Conservation (phyloP, 2,113 vertebrate species). For the Daboia siamensis region DNA sequence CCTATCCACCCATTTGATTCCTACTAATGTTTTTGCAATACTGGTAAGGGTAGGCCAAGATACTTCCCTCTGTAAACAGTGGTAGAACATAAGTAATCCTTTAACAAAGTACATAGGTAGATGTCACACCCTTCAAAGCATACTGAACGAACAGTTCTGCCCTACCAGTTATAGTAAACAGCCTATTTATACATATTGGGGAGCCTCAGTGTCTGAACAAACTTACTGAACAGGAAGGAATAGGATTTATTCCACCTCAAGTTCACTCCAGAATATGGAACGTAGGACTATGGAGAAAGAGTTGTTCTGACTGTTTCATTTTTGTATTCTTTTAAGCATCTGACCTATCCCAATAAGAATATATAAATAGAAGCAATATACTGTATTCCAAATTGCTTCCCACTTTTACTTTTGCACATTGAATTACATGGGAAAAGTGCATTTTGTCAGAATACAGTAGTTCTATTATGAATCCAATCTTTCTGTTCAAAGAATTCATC, state of each 20-base stretch:
- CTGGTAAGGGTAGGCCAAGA: background rate
- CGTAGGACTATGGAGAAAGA: background rate
- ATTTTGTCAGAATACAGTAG: background rate
- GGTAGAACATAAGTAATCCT: conserved; percentile 17
- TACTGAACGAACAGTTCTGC: conserved; percentile 40
- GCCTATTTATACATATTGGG: conserved; percentile 4
- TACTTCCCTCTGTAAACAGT: background rate
- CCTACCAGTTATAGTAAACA: conserved; percentile 21
- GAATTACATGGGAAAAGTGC: background rate
- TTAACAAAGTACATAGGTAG: conserved; percentile 5
- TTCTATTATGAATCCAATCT: background rate
- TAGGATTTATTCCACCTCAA: background rate
- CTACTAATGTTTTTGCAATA: conserved; percentile 18
- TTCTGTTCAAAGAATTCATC: background rate
- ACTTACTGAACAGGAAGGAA: conserved; percentile 9
- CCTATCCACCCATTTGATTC: conserved; percentile 21
- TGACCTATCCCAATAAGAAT: background rate
- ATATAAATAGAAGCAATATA: background rate
- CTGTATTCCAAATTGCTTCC: background rate
- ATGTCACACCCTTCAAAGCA: conserved; percentile 24
- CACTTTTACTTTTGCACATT: background rate
- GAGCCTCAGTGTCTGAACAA: background rate
- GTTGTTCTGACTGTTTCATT: background rate
- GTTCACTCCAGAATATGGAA: background rate
- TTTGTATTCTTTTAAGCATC: background rate